Base-by-base conservation (phyloP, 2,113 vertebrate genomes). In the Centropus unirufus region DNA sequence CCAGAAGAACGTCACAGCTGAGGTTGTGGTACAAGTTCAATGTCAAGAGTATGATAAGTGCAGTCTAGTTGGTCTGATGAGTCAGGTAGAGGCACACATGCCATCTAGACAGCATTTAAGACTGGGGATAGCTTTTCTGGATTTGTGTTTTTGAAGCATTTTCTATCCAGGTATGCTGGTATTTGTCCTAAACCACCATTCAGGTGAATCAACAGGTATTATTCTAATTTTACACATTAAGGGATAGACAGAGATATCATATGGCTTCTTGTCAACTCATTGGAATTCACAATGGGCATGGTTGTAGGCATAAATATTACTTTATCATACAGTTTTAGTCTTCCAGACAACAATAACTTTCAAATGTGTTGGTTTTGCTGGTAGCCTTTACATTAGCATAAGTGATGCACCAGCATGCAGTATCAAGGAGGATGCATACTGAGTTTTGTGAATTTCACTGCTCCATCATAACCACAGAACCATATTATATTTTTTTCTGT, bases 321-420 rank as follows among this genome's bases (percentile, higher is more conserved):
- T 77, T 78, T 49, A 24, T 19, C 6, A 20, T 5, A 8, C 2
- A 39, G 44, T 44, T 44, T 14, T 44, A 14, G 44, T 44, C 44
- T 44, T 44, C 44, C 44, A 44, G 44, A 14, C 9, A 44, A 44
- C 8, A 78, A 3, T n/a, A 66, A 32, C 7, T 75, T 82, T 67
- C 51, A 78, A 47, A 29, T 62, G 9, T 12, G 26, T 9, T 61
- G n/a, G 11, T 24, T 84, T 87, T 46, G 11, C 40, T 42, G 14
- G 30, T 14, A 58, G 20, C 24, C 14, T 70, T 46, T 58, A 57
- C 8, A 29, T 51, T 46, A 68, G 19, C 12, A 6, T 27, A 27
- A 8, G 7, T 8, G 34, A 42, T 46, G 10, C n/a, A 70, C 18
- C 3, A 10, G 27, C 62, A 58, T 0, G 0, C 9, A 2, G 8